These are phyloP conservation scores for Eupristina koningsbergeri DNA, from an alignment of 1,140 invertebrate genomes.

Conservation along the genomic window DNA sequence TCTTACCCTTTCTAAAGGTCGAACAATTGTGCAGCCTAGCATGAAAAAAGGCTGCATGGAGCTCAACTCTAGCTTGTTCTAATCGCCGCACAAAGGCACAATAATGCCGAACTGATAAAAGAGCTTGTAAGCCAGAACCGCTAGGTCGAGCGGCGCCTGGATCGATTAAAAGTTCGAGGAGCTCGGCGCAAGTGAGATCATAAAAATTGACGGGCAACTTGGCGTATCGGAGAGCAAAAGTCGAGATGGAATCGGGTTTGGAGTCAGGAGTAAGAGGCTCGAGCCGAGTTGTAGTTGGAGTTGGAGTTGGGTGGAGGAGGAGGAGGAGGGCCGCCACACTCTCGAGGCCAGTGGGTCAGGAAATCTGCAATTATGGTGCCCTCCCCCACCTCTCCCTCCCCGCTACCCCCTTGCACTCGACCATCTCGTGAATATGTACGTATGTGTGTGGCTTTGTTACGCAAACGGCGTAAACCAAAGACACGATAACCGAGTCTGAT, in stretches of 20 bases:
- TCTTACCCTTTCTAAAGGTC: too few relatives aligned
- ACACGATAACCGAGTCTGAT: not conserved
- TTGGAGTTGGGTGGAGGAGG: not conserved
- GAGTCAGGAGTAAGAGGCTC: constrained; percentile 12
- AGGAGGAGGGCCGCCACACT: not conserved
- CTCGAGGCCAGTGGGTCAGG: constrained; percentile 56
- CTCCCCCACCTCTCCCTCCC: too few relatives aligned
- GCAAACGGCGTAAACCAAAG: constrained; percentile 30
- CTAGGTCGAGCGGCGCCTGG: too few relatives aligned
- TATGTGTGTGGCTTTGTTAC: constrained; percentile 20
- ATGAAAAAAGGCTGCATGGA: too few relatives aligned
- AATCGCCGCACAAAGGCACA: too few relatives aligned
- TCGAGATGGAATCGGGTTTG: not conserved
- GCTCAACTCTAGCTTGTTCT: too few relatives aligned
- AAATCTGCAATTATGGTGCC: constrained; percentile 48
- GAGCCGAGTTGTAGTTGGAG: too few relatives aligned
- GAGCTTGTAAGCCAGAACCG: too few relatives aligned
- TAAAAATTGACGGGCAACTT: not conserved
- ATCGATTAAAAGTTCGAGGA: not conserved
- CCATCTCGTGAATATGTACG: not conserved
- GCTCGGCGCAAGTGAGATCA: not conserved
- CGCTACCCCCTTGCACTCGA: too few relatives aligned
- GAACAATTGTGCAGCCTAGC: too few relatives aligned
- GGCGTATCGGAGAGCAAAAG: not conserved
- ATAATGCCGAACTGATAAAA: too few relatives aligned